Conservation (phyloP, 1,140 invertebrate species). For the Arctopsyche grandis region DNA sequence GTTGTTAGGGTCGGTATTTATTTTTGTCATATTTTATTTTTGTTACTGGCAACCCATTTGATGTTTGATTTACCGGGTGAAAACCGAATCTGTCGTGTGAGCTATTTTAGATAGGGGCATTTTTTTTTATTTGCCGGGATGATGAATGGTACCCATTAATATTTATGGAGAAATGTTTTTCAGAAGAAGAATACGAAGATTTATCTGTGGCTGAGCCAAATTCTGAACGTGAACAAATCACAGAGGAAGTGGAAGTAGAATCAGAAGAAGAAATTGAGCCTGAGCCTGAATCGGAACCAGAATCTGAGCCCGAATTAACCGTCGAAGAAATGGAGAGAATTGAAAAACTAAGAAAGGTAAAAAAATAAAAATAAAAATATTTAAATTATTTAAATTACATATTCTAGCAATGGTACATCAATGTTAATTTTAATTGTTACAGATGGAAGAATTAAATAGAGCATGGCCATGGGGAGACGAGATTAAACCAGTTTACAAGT, state of each 20-base stretch:
- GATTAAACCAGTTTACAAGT: slow-evolving; percentile 54
- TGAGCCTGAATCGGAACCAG: slow-evolving; percentile 45
- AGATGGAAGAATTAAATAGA: slow-evolving; percentile 51
- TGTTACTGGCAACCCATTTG: no score
- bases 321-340: slow-evolving; percentile 50
- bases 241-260: slow-evolving; percentile 41
- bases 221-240: slow-evolving; percentile 2
- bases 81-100: no score
- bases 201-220: not conserved
- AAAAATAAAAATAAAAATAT: not conserved
- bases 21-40: no score
- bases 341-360: slow-evolving; percentile 51
- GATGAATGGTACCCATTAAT: no score
- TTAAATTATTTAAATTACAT: slow-evolving; percentile 12
- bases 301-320: slow-evolving; percentile 52
- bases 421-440: slow-evolving; percentile 36
- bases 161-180: not conserved
- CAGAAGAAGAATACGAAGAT: not conserved
- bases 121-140: no score
- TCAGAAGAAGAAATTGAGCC: slow-evolving; percentile 29
- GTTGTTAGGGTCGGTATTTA: no score
- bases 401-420: not conserved
- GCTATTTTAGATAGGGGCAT: no score
- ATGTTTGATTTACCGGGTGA: no score
- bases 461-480: slow-evolving; percentile 52